A percentile compares a stretch with the other conserved stretches of the same genome.
These are phyloP conservation scores for Centroberyx gerrardi DNA, from an alignment of 2,797 vertebrate species.

Conservation along the genomic window DNA sequence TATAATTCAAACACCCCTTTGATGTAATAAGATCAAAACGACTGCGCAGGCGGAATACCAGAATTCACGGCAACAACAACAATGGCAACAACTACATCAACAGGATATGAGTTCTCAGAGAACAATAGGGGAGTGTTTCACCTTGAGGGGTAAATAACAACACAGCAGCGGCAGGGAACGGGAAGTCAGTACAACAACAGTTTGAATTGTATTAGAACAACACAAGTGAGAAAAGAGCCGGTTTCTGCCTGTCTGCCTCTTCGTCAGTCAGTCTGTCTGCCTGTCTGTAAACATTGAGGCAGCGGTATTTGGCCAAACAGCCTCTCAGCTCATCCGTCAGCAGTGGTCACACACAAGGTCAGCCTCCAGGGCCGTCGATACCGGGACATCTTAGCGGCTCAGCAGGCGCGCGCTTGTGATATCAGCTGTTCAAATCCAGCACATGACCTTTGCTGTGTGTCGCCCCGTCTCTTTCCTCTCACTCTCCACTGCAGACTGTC, in stretches of 20 bases:
- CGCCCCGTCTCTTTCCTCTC: conserved; percentile 50
- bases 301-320: conserved; percentile 48
- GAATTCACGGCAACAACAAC: conserved; percentile 59
- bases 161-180: conserved; percentile 18
- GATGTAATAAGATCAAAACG: conserved; percentile 77
- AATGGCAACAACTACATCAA: conserved; percentile 66
- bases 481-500: conserved; percentile 18
- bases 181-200: conserved; percentile 32
- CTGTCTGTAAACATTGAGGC: conserved; percentile 26
- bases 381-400: conserved; percentile 48
- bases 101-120: conserved; percentile 63
- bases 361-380: conserved; percentile 46
- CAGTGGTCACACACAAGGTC: conserved; percentile 67
- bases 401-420: conserved; percentile 22
- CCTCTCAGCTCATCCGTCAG: conserved; percentile 66
- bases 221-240: conserved; percentile 12
- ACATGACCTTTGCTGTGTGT: conserved; percentile 63
- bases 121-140: conserved; percentile 64
- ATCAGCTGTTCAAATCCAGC: conserved; percentile 47
- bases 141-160: conserved; percentile 73
- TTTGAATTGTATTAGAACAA: conserved; percentile 42
- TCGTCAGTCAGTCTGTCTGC: conserved; percentile 12
- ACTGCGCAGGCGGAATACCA: conserved; percentile 54
- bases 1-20: conserved; percentile 67
- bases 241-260: conserved; percentile 4